Evolutionary conservation across 2,113 vertebrate species (phyloP).

Genomic region (Naja naja): DNA sequence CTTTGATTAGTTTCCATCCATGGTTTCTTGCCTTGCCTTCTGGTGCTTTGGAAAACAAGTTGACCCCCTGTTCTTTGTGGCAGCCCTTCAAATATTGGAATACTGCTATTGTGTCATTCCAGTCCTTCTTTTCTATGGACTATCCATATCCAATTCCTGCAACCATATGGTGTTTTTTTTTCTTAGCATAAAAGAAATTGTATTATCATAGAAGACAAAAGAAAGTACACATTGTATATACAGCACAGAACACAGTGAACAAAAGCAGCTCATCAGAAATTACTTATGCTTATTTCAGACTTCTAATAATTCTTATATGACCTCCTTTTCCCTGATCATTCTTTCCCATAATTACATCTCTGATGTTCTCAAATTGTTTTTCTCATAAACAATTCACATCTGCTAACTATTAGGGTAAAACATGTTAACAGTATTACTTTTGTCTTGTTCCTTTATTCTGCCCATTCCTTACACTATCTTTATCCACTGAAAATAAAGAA

Average conservation of each 20-base stretch:
- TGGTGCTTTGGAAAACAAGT: neutral
- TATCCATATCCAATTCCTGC: neutral
- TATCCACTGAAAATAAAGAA: neutral
- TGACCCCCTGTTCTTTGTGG: neutral
- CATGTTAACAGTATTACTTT: neutral
- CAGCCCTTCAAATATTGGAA: neutral
- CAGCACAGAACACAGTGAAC: neutral
- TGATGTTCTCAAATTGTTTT: neutral
- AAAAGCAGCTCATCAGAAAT: neutral
- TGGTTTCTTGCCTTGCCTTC: neutral
- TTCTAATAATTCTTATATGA: neutral
- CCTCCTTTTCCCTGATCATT: neutral
- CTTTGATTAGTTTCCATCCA: neutral
- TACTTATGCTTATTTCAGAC: neutral
- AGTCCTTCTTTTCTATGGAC: neutral
- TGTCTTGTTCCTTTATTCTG: neutral
- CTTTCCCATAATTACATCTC: neutral
- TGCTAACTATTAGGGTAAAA: neutral
- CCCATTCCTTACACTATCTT: neutral
- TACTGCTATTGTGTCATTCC: neutral
- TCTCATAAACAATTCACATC: neutral
- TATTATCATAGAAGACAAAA: neutral
- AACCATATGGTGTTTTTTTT: neutral
- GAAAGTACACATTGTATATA: neutral
- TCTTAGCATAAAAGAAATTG: neutral